A percentile compares a stretch with the other conserved stretches of the same genome.
Conservation (phyloP, 2,113 vertebrate genomes). For the Nanger granti region DNA sequence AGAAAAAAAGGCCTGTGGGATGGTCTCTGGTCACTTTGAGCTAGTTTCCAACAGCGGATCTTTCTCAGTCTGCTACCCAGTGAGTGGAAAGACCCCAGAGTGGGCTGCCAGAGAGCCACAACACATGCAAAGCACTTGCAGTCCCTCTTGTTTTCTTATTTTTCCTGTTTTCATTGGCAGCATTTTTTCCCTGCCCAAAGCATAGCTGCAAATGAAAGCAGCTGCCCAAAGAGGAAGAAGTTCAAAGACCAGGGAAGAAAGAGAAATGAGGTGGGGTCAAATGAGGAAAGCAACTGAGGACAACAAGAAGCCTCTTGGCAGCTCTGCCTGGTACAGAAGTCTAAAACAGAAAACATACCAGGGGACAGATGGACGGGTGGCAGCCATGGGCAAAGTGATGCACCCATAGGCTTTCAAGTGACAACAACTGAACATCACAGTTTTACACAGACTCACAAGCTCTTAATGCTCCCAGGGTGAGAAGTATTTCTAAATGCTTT, state of each 20-base stretch:
- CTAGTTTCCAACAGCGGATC: not conserved
- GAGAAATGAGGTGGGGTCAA: constrained; percentile 55
- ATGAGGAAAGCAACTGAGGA: constrained; percentile 55
- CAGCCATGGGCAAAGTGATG: not conserved
- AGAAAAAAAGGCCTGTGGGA: not conserved
- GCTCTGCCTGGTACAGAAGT: not conserved
- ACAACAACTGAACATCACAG: not conserved
- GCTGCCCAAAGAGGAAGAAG: constrained; percentile 59
- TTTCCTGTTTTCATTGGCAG: constrained; percentile 52
- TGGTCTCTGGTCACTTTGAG: not conserved
- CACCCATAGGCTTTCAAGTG: not conserved
- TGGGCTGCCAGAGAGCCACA: not conserved
- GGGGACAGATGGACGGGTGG: constrained; percentile 32
- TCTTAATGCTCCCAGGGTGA: not conserved
- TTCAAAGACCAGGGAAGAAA: constrained; percentile 60
- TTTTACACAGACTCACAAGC: not conserved
- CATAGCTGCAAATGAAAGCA: constrained; percentile 54
- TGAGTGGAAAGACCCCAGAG: not conserved
- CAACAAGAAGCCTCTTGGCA: constrained; percentile 49
- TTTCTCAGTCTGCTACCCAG: not conserved
- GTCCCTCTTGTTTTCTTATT: constrained; percentile 30
- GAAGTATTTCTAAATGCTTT: constrained; percentile 7
- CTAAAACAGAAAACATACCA: constrained; percentile 25
- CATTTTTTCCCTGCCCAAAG: constrained; percentile 28
- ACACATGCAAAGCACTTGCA: constrained; percentile 17